Evolutionary conservation across 2,113 vertebrate species (phyloP).

Genomic region (Deroptyus accipitrinus): DNA sequence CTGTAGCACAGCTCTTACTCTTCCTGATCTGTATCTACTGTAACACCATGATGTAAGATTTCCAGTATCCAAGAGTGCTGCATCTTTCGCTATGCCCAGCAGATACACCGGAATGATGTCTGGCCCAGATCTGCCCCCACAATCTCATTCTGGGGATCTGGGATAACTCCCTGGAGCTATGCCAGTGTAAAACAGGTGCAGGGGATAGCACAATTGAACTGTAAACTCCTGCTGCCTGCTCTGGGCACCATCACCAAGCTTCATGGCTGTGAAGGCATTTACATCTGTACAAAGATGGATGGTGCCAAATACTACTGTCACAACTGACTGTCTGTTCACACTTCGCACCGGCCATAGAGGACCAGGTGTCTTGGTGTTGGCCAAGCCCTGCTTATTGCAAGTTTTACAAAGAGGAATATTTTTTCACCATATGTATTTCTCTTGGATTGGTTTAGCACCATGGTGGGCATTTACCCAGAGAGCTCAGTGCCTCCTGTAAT

Average conservation of each 20-base stretch:
- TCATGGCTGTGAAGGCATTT: not conserved
- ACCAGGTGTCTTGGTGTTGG: not conserved
- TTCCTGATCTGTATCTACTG: not conserved
- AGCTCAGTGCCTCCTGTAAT: not conserved
- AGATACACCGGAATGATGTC: not conserved
- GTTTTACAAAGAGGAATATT: not conserved
- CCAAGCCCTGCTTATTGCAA: not conserved
- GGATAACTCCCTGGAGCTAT: not conserved
- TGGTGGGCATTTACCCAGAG: not conserved
- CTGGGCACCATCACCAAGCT: not conserved
- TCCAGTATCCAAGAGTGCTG: not conserved
- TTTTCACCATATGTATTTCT: not conserved
- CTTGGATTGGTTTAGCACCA: not conserved
- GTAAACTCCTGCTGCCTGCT: not conserved
- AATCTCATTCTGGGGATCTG: not conserved
- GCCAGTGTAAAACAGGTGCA: not conserved
- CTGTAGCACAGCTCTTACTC: not conserved
- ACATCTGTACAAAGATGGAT: not conserved
- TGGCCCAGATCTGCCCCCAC: not conserved
- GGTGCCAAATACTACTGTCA: not conserved
- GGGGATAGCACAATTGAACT: not conserved
- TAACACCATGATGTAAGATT: not conserved
- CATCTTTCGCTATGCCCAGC: not conserved
- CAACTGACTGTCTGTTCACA: not conserved
- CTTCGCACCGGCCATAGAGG: not conserved